Evolutionary conservation across 2,797 vertebrate species (phyloP).

Genomic region (Odontamblyopus rebecca): DNA sequence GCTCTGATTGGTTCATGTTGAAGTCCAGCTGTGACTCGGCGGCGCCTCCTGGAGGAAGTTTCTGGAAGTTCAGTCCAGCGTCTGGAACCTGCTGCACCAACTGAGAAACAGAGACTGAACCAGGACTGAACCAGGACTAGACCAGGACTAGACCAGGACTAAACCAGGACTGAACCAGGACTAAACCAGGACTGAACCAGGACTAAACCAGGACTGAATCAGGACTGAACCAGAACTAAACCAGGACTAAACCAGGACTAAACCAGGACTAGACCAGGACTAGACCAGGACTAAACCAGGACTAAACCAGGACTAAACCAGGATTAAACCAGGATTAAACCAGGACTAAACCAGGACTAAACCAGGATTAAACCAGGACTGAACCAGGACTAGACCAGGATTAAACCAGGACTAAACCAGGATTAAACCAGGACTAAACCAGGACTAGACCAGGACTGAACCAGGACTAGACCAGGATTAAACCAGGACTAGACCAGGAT

Average conservation of each 20-base stretch:
- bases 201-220: too few relatives aligned
- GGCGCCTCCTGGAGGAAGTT: slow-evolving; percentile 89
- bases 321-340: background rate
- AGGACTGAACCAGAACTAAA: too few relatives aligned
- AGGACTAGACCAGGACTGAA: background rate
- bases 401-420: background rate
- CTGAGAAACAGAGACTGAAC: slow-evolving; percentile 32
- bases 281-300: background rate
- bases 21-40: slow-evolving; percentile 84
- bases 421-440: too few relatives aligned
- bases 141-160: too few relatives aligned
- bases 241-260: too few relatives aligned
- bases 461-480: too few relatives aligned
- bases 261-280: background rate
- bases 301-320: background rate
- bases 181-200: too few relatives aligned
- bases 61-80: slow-evolving; percentile 97
- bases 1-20: slow-evolving; percentile 88
- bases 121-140: too few relatives aligned
- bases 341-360: background rate
- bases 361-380: background rate
- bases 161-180: too few relatives aligned
- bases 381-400: background rate
- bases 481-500: background rate
- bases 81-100: slow-evolving; percentile 95